A percentile compares a stretch with the other conserved stretches of the same genome.
phyloP scores from a whole-genome alignment of 1,140 invertebrate genomes.

The Drosophila murphyi region DNA sequence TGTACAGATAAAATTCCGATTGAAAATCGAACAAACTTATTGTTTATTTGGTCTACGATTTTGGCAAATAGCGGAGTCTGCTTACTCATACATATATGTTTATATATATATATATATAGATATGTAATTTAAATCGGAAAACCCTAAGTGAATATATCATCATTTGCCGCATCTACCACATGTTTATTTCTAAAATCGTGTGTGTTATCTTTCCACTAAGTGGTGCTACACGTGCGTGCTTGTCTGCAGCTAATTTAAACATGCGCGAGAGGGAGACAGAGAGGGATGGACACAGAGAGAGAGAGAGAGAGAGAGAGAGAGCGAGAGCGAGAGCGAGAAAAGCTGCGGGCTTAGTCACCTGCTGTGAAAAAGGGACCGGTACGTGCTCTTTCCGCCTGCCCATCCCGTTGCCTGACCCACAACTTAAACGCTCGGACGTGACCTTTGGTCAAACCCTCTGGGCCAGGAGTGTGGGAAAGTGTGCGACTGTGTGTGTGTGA shows the following conservation, averaged over 20 bases:
- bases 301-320: neutral
- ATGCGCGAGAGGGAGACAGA: neutral
- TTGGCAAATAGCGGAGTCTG: too few relatives aligned
- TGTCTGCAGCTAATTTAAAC: constrained; percentile 14
- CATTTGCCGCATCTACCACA: neutral
- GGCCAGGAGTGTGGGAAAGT: neutral
- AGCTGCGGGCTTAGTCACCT: constrained; percentile 19
- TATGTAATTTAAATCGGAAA: neutral
- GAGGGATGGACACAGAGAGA: neutral
- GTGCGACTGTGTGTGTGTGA: neutral
- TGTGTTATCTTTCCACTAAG: neutral
- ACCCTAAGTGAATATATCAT: neutral
- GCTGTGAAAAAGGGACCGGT: constrained; percentile 22
- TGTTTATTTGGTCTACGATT: too few relatives aligned
- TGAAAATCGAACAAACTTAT: too few relatives aligned
- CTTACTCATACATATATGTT: too few relatives aligned
- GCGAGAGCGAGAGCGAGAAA: neutral
- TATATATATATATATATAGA: too few relatives aligned
- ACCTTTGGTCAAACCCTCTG: constrained; percentile 18
- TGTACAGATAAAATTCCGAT: too few relatives aligned
- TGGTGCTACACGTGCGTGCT: constrained; percentile 9
- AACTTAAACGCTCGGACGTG: constrained; percentile 20
- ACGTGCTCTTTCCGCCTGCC: constrained; percentile 34
- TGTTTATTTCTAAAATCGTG: neutral
- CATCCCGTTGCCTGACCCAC: neutral